phyloP scores from a whole-genome alignment of 92 coral and sea anemone genomes.

The Epizoanthus rinbou region DNA sequence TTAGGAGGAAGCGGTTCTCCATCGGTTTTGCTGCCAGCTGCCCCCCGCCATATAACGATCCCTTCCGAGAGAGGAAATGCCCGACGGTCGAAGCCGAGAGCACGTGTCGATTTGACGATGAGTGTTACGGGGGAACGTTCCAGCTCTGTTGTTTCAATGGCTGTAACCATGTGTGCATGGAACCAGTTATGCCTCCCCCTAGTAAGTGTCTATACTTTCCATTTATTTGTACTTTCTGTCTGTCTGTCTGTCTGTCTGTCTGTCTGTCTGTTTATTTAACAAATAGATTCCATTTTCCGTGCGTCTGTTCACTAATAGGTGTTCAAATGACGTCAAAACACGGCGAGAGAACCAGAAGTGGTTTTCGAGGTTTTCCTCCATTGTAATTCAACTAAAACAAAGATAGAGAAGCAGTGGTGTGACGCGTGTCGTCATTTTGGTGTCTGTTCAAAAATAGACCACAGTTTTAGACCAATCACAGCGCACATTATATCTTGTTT shows the following conservation, averaged over 20 bases:
- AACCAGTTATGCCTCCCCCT: constrained; percentile 18
- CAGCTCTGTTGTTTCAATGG: constrained; percentile 33
- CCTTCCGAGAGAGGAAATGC: constrained; percentile 6
- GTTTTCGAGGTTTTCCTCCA: too few species aligned
- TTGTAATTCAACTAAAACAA: too few species aligned
- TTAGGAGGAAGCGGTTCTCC: constrained; percentile 21
- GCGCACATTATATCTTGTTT: too few species aligned
- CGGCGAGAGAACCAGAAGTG: too few species aligned
- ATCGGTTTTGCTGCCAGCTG: constrained; percentile 22
- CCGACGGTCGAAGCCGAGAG: neutral
- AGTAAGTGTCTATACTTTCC: neutral
- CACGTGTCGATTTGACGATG: constrained; percentile 36
- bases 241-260: neutral
- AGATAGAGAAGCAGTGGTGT: too few species aligned
- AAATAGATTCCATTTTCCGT: too few species aligned
- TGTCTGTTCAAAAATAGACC: too few species aligned
- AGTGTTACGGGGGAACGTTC: neutral
- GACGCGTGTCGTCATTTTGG: too few species aligned
- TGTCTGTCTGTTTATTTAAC: neutral
- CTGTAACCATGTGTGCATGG: constrained; percentile 26
- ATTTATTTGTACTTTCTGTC: neutral
- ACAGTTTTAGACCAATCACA: too few species aligned
- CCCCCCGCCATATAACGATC: constrained; percentile 30
- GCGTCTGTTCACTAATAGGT: too few species aligned
- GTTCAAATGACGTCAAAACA: too few species aligned